phyloP scores from a whole-genome alignment of 2,797 vertebrate species.

The Urophycis tenuis region DNA sequence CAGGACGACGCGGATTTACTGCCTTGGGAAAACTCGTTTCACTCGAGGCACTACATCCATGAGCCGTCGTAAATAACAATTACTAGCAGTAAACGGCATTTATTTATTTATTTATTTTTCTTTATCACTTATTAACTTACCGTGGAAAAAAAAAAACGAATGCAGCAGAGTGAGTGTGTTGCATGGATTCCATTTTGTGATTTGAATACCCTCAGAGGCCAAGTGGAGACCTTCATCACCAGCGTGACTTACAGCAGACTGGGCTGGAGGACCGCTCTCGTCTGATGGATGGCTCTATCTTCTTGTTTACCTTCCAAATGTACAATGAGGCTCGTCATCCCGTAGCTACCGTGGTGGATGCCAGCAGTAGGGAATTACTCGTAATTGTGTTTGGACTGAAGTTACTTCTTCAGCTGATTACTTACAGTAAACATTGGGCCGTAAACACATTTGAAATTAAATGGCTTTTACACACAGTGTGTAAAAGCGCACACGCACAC shows the following conservation, averaged over 20 bases:
- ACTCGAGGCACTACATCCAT: not conserved
- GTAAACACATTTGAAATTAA: not conserved
- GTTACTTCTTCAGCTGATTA: not conserved
- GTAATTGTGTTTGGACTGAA: not conserved
- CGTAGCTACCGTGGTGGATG: not conserved
- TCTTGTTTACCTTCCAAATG: not conserved
- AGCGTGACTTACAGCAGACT: not conserved
- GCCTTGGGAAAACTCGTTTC: not conserved
- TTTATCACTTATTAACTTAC: not conserved
- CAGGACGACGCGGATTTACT: not conserved
- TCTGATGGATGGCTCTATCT: not conserved
- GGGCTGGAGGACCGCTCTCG: not conserved
- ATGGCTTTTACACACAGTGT: not conserved
- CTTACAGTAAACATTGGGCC: not conserved
- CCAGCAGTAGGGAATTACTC: not conserved
- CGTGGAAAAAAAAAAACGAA: not conserved
- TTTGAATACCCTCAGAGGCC: not conserved
- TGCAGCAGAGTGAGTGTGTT: not conserved
- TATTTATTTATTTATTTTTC: not conserved
- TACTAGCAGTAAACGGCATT: not conserved
- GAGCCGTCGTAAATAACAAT: conserved; percentile 1
- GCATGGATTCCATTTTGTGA: not conserved
- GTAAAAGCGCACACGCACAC: not conserved
- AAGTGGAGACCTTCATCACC: not conserved
- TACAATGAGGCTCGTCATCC: not conserved